Percentiles rank a stretch among this genome's conserved stretches.
These are phyloP conservation scores for Ardeotis arabs DNA, from an alignment of 2,113 vertebrate genomes.

Conservation along the genomic window DNA sequence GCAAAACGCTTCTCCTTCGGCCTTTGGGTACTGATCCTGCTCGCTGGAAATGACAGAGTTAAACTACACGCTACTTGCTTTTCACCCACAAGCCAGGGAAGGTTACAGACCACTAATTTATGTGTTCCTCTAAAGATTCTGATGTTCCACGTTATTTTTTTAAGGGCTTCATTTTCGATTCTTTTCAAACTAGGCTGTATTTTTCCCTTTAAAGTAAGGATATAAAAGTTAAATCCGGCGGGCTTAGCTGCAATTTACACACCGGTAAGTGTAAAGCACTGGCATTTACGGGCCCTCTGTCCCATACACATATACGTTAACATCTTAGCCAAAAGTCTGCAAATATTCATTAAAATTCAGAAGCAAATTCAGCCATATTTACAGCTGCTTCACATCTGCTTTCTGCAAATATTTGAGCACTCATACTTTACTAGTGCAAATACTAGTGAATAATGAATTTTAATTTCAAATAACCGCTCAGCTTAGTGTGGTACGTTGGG, in stretches of 20 bases:
- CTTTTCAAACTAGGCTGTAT: background rate
- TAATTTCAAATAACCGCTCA: background rate
- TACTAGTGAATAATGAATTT: background rate
- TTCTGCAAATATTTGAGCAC: constrained; percentile 45
- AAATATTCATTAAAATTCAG: background rate
- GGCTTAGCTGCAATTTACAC: background rate
- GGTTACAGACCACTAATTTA: background rate
- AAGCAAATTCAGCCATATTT: background rate
- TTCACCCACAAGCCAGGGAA: background rate
- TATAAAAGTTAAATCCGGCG: background rate
- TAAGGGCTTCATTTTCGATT: background rate
- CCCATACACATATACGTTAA: background rate
- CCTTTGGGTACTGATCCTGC: background rate
- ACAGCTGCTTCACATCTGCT: background rate
- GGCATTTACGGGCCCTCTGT: background rate
- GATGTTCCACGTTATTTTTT: background rate
- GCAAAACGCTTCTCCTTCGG: background rate
- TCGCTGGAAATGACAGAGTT: background rate
- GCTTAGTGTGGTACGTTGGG: accelerated
- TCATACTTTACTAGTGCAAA: constrained; percentile 6
- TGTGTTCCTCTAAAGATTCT: background rate
- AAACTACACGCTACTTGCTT: background rate
- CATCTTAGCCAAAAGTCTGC: background rate
- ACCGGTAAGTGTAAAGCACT: background rate
- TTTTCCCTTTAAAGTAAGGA: background rate